Evolutionary conservation across 1,140 invertebrate genomes (phyloP), one percentile per base, ranked within the genome.

Genomic region (Pseudomyrmex gracilis): DNA sequence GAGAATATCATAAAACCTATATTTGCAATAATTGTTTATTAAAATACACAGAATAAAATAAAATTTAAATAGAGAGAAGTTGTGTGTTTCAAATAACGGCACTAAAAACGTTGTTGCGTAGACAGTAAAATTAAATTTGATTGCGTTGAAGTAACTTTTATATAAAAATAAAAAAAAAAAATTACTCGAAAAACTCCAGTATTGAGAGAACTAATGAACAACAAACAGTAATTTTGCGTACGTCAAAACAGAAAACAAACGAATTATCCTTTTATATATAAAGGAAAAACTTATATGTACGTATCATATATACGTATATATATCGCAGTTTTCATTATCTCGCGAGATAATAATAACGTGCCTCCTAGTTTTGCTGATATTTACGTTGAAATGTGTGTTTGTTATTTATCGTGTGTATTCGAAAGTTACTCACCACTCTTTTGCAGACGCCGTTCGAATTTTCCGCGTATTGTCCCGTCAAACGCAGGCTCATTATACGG

Each of bases 21-120:
- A 64, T 73, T 73, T 20, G 5, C n/a, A 34, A 51, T n/a, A 3
- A 34, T 24, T 73, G 3, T 64, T 64, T 51, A 20, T 66, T 24
- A 51, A 51, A 2, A 20, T 53, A 34, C n/a, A 43, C 17, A 51
- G 34, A 7, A 34, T 34, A 5, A 34, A 34, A 34, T 34, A 34
- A 34, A 34, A 34, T 34, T 5, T 34, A 34, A 34, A 34, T 34
- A 34, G 5, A 34, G 0, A 34, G 5, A 34, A 34, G 34, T 34
- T 34, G 5, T 34, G 7, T 34, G n/a, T 34, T 34, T 7, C 12
- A 12, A 13, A 13, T 34, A 51, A 8, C 49, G 13, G 12, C 49
- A 51, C 12, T 51, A 1, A 13, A 51, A 61, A 34, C 55, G 53
- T 24, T 2, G 12, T 7, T 53, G 15, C 22, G 2, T 13, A 60